Conservation (phyloP, 2,888 invertebrate genomes). For the Campoplex nolae region DNA sequence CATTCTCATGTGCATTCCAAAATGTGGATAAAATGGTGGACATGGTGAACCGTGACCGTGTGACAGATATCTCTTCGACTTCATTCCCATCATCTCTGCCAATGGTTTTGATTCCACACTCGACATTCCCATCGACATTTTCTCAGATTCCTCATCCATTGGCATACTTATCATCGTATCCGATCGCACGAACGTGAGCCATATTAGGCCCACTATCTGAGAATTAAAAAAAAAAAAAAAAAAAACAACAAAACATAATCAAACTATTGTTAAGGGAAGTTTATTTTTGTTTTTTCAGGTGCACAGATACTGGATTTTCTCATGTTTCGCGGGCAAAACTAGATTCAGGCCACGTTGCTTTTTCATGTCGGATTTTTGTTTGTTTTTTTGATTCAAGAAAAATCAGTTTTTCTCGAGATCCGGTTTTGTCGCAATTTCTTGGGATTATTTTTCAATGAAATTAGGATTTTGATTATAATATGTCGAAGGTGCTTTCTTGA, state of each 20-base stretch:
- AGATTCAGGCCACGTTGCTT: no score
- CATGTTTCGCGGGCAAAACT: background rate
- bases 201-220: slow-evolving; percentile 79
- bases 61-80: slow-evolving; percentile 77
- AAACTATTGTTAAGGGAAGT: background rate
- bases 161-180: slow-evolving; percentile 71
- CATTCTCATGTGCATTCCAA: slow-evolving; percentile 70
- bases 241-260: background rate
- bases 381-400: no score
- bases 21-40: slow-evolving; percentile 76
- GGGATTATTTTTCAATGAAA: no score
- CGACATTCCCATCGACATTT: slow-evolving; percentile 37
- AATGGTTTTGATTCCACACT: background rate
- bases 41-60: slow-evolving; percentile 76
- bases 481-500: background rate
- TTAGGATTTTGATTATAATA: no score
- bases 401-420: no score
- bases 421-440: no score
- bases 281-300: no score
- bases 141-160: slow-evolving; percentile 67
- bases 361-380: no score
- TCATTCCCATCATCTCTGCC: slow-evolving; percentile 62
- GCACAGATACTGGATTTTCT: background rate
- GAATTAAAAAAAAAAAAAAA: background rate
- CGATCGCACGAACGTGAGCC: slow-evolving; percentile 78